Base-by-base conservation (phyloP, 1,140 invertebrate genomes). In the Drosophila ficusphila region DNA sequence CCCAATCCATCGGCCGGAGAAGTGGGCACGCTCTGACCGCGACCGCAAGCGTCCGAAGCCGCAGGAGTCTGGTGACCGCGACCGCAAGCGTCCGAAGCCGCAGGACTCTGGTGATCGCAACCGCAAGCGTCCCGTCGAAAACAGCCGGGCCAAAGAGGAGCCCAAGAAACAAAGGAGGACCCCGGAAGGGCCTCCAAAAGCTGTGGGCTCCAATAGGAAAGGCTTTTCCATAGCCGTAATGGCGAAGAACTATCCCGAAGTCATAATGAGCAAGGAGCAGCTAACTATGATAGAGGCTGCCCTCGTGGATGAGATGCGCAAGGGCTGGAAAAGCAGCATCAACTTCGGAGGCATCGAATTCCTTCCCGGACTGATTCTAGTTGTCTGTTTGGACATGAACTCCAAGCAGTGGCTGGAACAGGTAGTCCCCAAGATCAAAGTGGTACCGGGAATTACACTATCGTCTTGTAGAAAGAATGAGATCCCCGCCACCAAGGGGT, bases 291-390 rank as follows among this genome's bases (percentile, higher is more conserved):
- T 58, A 14, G 54, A 54, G n/a, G 4, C 16, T 2, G 48, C 18
- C 11, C 11, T 58, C 1, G 8, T 25, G 2, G 54, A 54, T 11
- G 19, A 58, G 12, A 36, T 58, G 48, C 8, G 14, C 1, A 54
- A 58, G 8, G 54, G 54, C 14, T 58, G 54, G 54, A 54, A n/a
- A 9, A n/a, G 4, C 8, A 58, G 54, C 4, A 21, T 58, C 0
- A 58, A 58, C 21, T 58, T 58, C 25, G 19, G 5, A 11, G 48
- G 54, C 8, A 18, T 58, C 14, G 16, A 18, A 34, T 58, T 23
- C 16, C 48, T 16, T 1, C 3, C 29, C 1, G 54, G 54, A 2
- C 16, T 58, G 29, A 12, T 58, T 3, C 0, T 34, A 0, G 19
- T 58, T 3, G 18, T 12, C 11, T 58, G 54, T 11, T 1, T 58